Evolutionary conservation across 2,113 vertebrate species (phyloP).

Genomic region (Prunella fulvescens): DNA sequence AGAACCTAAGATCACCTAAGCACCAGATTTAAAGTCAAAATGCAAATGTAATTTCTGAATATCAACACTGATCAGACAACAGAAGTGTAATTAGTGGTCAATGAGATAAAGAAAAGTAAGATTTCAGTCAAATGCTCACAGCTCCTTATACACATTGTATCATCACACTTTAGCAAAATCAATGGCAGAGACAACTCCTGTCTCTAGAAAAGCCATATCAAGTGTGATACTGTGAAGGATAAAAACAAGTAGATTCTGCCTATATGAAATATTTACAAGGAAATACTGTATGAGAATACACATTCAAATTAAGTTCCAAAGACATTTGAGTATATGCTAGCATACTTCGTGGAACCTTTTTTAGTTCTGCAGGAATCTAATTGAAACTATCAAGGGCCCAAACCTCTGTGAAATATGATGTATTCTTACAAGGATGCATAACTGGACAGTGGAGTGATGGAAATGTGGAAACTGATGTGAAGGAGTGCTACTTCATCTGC

Average conservation of each 20-base stretch:
- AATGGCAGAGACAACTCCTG: not conserved
- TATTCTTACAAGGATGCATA: not conserved
- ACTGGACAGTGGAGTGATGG: not conserved
- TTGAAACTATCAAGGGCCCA: not conserved
- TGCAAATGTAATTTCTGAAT: not conserved
- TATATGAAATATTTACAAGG: not conserved
- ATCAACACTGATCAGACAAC: not conserved
- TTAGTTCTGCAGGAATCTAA: not conserved
- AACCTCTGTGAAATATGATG: not conserved
- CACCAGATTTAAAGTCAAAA: not conserved
- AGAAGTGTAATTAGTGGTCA: not conserved
- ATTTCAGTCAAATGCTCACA: not conserved
- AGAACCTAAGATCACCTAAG: not conserved
- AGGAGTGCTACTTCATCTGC: not conserved
- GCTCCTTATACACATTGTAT: not conserved
- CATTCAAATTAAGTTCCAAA: not conserved
- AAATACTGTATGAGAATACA: not conserved
- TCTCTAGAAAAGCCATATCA: not conserved
- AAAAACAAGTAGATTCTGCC: not conserved
- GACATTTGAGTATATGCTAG: not conserved
- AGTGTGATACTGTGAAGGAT: not conserved
- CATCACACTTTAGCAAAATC: not conserved
- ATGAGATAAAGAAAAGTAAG: not conserved
- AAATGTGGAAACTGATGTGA: not conserved
- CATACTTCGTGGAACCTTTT: not conserved